These are phyloP conservation scores for Glaucidium brasilianum DNA, from an alignment of 2,113 vertebrate genomes.

Conservation along the genomic window DNA sequence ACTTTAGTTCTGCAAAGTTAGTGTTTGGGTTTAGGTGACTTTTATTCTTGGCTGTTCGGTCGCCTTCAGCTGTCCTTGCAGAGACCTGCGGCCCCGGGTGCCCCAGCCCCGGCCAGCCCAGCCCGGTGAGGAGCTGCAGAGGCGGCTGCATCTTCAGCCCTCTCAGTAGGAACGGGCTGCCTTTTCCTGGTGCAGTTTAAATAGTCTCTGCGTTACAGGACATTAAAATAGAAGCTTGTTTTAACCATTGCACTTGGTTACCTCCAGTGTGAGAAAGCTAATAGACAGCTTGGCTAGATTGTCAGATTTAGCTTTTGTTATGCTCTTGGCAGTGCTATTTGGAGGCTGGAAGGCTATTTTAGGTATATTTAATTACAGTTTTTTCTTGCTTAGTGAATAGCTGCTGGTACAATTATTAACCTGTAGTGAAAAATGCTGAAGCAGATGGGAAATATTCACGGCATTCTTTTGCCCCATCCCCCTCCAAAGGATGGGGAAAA, in stretches of 20 bases:
- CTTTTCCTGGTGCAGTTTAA: fast-evolving
- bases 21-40: background rate
- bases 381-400: background rate
- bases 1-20: background rate
- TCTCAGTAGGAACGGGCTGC: background rate
- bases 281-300: background rate
- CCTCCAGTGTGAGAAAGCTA: background rate
- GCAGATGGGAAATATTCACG: background rate
- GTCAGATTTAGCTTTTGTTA: background rate
- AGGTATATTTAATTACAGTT: background rate
- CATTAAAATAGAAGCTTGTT: background rate
- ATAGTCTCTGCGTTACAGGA: background rate
- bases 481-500: background rate
- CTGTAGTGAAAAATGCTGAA: background rate
- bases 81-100: background rate
- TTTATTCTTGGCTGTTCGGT: background rate
- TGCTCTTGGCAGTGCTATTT: background rate
- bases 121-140: background rate
- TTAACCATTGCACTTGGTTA: fast-evolving
- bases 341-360: background rate
- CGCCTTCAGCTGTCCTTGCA: background rate
- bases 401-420: background rate
- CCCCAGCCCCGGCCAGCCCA: background rate
- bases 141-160: background rate
- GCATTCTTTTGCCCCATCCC: background rate